A percentile compares a stretch with the other conserved stretches of the same genome.
Evolutionary conservation across 1,140 invertebrate genomes (phyloP).

Genomic region (Chelonus insularis): DNA sequence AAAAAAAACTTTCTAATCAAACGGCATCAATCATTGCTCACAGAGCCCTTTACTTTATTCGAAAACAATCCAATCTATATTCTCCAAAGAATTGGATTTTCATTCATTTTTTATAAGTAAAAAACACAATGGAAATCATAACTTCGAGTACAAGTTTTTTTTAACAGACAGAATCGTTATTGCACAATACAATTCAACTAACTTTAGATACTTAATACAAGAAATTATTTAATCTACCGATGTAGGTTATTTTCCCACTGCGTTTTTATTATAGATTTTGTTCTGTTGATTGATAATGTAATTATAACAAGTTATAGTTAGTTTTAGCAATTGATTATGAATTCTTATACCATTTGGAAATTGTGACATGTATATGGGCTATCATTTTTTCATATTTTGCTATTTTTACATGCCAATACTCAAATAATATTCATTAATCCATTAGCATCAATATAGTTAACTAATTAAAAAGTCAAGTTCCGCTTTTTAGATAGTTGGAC

Average conservation of each 20-base stretch:
- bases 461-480: too few species aligned
- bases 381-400: constrained; percentile 48
- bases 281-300: constrained; percentile 51
- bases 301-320: constrained; percentile 44
- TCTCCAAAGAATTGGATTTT: too few species aligned
- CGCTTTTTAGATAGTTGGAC: too few species aligned
- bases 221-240: background rate
- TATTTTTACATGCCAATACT: constrained; percentile 27
- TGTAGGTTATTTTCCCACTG: constrained; percentile 28
- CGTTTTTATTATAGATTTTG: constrained; percentile 47
- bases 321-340: constrained; percentile 42
- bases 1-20: too few species aligned
- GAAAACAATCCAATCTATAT: too few species aligned
- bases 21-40: too few species aligned
- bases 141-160: constrained; percentile 10
- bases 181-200: constrained; percentile 19
- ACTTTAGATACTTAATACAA: constrained; percentile 47
- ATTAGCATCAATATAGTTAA: background rate
- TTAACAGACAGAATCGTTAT: background rate
- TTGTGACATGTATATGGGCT: constrained; percentile 48
- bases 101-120: too few species aligned
- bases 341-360: constrained; percentile 44
- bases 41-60: too few species aligned
- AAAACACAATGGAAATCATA: too few species aligned
- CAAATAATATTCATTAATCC: background rate